Base-by-base conservation (phyloP, 1,140 invertebrate genomes). In the Drosophila asahinai region DNA sequence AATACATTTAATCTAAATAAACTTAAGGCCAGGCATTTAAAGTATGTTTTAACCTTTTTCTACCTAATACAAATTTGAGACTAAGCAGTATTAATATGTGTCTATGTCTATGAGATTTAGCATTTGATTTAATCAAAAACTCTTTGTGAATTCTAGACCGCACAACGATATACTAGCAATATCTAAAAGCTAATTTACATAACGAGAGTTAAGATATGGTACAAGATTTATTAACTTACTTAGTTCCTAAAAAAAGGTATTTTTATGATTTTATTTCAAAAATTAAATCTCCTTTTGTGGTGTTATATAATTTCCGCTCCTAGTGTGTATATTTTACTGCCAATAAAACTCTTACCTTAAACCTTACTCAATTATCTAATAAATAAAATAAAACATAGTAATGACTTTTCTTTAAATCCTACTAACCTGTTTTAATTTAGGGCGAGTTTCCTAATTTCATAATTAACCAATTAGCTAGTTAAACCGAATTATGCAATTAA, bases 131-230 rank as follows among this genome's bases (percentile, higher is more conserved):
- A 11, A 54, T 36, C 4, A 38, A 40, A 68, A 38, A 70, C 38
- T 51, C 17, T 22, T 40, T 33, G n/a, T 33, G 11, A 30, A 67
- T 33, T 27, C 22, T 47, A 14, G 11, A 49, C 64, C 43, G 36
- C 68, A 73, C 70, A 73, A 72, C 70, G 67, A 71, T 67, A 47
- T 45, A 47, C 15, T 47, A 55, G 67, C 67, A 71, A 71, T 71
- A 71, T 38, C 17, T 47, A 8, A 25, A 9, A 22, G 30, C 4
- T 55, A 38, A 36, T 38, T 38, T 38, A 38, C 6, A 36, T 5
- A 8, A 54, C 51, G 12, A 33, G n/a, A 19, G n/a, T 36, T 38
- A 55, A 14, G 15, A 40, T 58, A 40, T n/a, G 12, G 15, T 27
- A 22, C 30, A 12, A 14, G 14, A 4, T 42, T 3, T 6, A n/a